These are phyloP conservation scores for Molothrus aeneus DNA, from an alignment of 2,797 vertebrate genomes.

Conservation along the genomic window DNA sequence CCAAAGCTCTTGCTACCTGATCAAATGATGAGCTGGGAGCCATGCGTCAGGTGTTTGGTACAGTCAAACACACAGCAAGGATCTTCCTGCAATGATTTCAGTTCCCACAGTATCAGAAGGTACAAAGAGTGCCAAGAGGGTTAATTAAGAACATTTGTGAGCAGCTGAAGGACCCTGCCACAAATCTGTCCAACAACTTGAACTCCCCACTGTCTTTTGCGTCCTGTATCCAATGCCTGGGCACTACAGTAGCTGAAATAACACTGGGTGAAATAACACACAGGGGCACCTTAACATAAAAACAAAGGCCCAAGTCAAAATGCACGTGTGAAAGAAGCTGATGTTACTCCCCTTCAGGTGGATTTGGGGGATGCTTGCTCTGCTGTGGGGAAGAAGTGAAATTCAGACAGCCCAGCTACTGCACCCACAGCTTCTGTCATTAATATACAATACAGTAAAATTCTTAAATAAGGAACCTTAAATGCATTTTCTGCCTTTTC, in stretches of 20 bases:
- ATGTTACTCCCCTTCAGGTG: neutral
- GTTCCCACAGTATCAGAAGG: neutral
- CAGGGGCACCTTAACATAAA: neutral
- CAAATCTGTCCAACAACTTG: neutral
- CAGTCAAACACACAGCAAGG: neutral
- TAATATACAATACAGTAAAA: neutral
- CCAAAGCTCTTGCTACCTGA: neutral
- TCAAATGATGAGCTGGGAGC: neutral
- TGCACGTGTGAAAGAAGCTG: fast-evolving
- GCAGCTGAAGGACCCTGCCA: neutral
- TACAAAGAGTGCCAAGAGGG: neutral
- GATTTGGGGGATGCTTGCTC: neutral
- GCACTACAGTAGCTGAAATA: neutral
- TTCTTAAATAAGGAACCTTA: neutral
- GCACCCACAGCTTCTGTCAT: neutral
- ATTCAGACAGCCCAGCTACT: neutral
- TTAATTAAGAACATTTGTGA: neutral
- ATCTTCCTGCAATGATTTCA: neutral
- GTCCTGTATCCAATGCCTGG: neutral
- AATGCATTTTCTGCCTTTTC: neutral
- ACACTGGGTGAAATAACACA: neutral
- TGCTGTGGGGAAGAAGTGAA: neutral
- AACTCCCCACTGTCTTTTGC: neutral
- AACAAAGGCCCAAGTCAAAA: neutral
- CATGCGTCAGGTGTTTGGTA: neutral